Evolutionary conservation across 1,140 invertebrate genomes (phyloP).

Genomic region (Drosophila parabipectinata): DNA sequence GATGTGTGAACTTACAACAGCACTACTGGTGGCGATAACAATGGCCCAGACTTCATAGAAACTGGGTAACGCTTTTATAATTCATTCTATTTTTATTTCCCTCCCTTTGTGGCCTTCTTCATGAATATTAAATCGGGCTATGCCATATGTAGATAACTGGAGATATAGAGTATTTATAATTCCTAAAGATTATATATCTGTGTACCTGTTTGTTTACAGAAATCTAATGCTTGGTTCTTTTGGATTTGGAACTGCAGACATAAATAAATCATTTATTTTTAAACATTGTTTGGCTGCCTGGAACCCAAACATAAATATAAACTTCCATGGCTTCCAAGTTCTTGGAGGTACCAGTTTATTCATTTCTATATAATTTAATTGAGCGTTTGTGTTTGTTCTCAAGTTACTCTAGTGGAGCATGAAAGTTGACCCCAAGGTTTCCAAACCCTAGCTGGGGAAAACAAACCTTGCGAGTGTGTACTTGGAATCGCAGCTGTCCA

Average conservation of each 20-base stretch:
- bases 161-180: conserved; percentile 27
- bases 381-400: no score
- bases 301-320: no score
- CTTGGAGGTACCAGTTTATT: no score
- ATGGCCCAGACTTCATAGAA: conserved; percentile 52
- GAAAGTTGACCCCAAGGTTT: conserved; percentile 41
- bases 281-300: no score
- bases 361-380: no score
- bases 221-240: neutral
- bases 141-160: conserved; percentile 3
- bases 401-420: neutral
- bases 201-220: conserved; percentile 22
- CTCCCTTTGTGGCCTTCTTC: conserved; percentile 18
- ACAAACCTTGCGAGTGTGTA: conserved; percentile 26
- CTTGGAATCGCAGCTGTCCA: conserved; percentile 52
- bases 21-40: conserved; percentile 60
- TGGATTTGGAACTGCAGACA: neutral
- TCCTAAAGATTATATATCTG: neutral
- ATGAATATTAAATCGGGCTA: neutral
- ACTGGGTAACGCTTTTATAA: conserved; percentile 78
- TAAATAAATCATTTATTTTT: conserved; percentile 17
- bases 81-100: conserved; percentile 61
- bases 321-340: no score
- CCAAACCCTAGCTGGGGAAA: conserved; percentile 19
- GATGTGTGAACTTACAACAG: conserved; percentile 31